Evolutionary conservation across 1,140 invertebrate genomes (phyloP).

Genomic region (Chrysomallon squamiferum): DNA sequence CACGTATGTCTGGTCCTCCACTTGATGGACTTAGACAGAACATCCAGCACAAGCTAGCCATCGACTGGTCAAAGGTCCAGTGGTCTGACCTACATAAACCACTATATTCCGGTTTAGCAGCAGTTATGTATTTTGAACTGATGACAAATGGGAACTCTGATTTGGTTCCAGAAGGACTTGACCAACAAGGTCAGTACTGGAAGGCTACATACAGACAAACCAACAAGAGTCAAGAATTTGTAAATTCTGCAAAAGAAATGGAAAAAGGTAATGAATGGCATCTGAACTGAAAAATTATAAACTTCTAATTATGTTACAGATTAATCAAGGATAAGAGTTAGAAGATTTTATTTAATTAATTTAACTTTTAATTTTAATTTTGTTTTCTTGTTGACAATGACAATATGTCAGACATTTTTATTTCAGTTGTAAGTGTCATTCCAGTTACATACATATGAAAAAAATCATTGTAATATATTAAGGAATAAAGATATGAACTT

Average conservation of each 20-base stretch:
- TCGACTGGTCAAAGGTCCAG: conserved; percentile 47
- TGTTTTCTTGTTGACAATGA: no score
- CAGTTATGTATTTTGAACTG: conserved; percentile 27
- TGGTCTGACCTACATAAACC: conserved; percentile 49
- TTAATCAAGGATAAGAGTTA: no score
- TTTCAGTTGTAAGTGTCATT: no score
- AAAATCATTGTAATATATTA: no score
- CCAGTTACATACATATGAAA: no score
- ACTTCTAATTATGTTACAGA: no score
- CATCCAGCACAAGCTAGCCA: conserved; percentile 29
- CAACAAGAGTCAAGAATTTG: conserved; percentile 10
- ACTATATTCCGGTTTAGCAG: conserved; percentile 46
- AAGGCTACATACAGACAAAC: conserved; percentile 10
- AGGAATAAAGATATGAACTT: no score
- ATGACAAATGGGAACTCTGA: conserved; percentile 6
- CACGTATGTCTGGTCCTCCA: neutral
- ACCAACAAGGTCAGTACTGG: conserved; percentile 25
- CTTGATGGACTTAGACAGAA: no score
- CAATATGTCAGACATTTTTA: no score
- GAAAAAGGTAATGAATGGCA: conserved; percentile 18
- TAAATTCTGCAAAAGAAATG: conserved; percentile 19
- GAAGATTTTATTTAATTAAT: no score
- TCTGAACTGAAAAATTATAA: no score
- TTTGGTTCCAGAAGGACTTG: conserved; percentile 14
- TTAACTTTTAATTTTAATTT: no score